phyloP scores from a whole-genome alignment of 2,888 invertebrate species.

The Paralinhomoeus sp. region DNA sequence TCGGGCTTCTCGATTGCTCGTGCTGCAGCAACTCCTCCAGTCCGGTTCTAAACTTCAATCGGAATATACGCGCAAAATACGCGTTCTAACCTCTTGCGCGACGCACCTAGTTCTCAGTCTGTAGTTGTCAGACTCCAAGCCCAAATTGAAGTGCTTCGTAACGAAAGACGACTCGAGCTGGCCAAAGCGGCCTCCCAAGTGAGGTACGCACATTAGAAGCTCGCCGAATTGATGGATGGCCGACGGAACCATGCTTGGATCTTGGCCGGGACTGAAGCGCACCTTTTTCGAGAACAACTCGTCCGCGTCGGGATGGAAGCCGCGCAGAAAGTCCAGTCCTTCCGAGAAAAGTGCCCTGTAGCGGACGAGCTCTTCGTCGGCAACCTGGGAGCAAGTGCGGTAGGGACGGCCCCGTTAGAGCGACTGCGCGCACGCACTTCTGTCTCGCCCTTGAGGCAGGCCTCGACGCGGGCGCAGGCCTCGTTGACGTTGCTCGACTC shows the following conservation, averaged over 20 bases:
- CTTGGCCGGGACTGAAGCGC: slow-evolving; percentile 48
- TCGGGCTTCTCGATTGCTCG: too few relatives aligned
- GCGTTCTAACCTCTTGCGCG: too few relatives aligned
- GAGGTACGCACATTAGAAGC: slow-evolving; percentile 47
- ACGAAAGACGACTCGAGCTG: slow-evolving; percentile 21
- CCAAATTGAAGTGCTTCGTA: slow-evolving; percentile 15
- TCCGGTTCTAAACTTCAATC: too few relatives aligned
- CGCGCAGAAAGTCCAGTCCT: slow-evolving; percentile 73
- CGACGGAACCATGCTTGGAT: slow-evolving; percentile 34
- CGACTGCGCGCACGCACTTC: too few relatives aligned
- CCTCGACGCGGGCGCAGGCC: slow-evolving; percentile 85
- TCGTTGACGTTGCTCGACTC: slow-evolving; percentile 84
- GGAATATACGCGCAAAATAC: too few relatives aligned
- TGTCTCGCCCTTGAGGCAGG: slow-evolving; percentile 14
- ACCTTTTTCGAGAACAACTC: slow-evolving; percentile 23
- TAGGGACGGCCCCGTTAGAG: too few relatives aligned
- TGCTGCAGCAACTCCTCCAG: too few relatives aligned
- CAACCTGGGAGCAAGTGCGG: too few relatives aligned
- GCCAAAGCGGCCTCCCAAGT: slow-evolving; percentile 15
- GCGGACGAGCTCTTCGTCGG: slow-evolving; percentile 66
- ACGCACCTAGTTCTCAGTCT: too few relatives aligned
- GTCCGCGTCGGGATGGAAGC: slow-evolving; percentile 46
- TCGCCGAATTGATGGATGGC: slow-evolving; percentile 74
- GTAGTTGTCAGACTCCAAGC: slow-evolving; percentile 11
- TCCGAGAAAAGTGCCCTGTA: slow-evolving; percentile 85